These are phyloP conservation scores for Drosophila gunungcola DNA, from an alignment of 1,140 invertebrate species.

Conservation along the genomic window DNA sequence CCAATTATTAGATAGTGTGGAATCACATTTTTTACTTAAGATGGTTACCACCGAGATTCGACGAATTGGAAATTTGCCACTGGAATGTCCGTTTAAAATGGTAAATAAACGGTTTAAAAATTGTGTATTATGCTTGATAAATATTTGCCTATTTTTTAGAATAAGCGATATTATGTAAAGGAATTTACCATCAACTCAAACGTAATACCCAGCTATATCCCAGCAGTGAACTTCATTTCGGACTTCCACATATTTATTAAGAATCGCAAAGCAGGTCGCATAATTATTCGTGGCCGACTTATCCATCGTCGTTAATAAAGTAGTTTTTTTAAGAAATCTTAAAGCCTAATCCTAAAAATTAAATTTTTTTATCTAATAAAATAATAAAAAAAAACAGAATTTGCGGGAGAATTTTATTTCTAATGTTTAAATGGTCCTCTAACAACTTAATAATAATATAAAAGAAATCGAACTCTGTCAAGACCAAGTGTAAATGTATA, in stretches of 20 bases:
- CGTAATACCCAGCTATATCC: slow-evolving; percentile 25
- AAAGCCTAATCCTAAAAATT: no score
- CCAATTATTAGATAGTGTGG: not conserved
- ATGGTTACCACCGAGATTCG: slow-evolving; percentile 13
- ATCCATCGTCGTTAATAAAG: not conserved
- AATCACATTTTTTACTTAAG: slow-evolving; percentile 12
- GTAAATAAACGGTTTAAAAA: slow-evolving; percentile 2
- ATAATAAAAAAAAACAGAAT: no score
- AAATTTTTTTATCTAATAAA: no score
- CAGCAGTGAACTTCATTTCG: slow-evolving; percentile 9
- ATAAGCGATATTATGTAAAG: slow-evolving; percentile 21
- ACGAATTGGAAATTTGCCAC: slow-evolving; percentile 20
- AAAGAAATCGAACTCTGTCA: no score
- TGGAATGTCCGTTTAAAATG: slow-evolving; percentile 40
- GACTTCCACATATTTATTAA: not conserved
- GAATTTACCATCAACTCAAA: slow-evolving; percentile 16
- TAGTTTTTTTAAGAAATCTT: no score
- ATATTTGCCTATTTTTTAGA: not conserved
- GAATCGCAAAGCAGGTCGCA: not conserved
- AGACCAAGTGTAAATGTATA: no score
- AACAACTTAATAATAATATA: no score
- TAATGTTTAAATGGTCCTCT: no score
- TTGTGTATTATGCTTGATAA: not conserved
- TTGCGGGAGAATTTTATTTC: no score
- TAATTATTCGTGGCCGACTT: not conserved